Base-by-base conservation (phyloP, 2,113 vertebrate species). In the Apaloderma vittatum region DNA sequence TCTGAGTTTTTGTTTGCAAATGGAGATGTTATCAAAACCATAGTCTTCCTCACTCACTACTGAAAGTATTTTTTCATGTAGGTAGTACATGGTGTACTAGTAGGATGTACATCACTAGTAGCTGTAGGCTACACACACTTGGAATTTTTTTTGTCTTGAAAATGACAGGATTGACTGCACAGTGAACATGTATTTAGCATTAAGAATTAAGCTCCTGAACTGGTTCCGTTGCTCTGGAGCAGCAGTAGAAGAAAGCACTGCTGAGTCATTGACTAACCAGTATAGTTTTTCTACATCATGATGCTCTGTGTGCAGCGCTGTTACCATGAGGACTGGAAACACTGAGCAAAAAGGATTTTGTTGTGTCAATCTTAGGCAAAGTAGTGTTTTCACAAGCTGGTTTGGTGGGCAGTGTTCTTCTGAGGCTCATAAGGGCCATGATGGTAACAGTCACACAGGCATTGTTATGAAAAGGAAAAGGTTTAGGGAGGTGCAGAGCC, bases 251-350 rank as follows among this genome's bases (percentile, higher is more conserved):
- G 86, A 88, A 92, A 48, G 12, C 27, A 30, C 34, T 26, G 8
- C 59, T 48, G 75, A 88, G 79, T 81, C 72, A 46, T 4, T 73
- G 58, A 51, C 49, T 70, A 63, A 84, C 20, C 26, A 19, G 24
- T 51, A 32, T 8, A 45, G 19, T 49, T 81, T 58, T 46, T 76
- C 68, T 67, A 86, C 65, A 12, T 90, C 7, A 1, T 40, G 32
- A 8, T 0, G 1, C 10, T 55, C 70, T 67, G 6, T 40, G 58
- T 48, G 20, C 30, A 24, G 51, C 1, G 0, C 16, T 77, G 43
- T 52, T 95, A 40, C 62, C 7, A 1, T 59, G 40, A 37, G 61
- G 61, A 49, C 79, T 92, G 48, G 78, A 70, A 54, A 51, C 23
- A 27, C n/a, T 12, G 46, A 82, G 36, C 45, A 70, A 46, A 83